Evolutionary conservation across 2,797 vertebrate genomes (phyloP).

Genomic region (Apogon hyalosoma): DNA sequence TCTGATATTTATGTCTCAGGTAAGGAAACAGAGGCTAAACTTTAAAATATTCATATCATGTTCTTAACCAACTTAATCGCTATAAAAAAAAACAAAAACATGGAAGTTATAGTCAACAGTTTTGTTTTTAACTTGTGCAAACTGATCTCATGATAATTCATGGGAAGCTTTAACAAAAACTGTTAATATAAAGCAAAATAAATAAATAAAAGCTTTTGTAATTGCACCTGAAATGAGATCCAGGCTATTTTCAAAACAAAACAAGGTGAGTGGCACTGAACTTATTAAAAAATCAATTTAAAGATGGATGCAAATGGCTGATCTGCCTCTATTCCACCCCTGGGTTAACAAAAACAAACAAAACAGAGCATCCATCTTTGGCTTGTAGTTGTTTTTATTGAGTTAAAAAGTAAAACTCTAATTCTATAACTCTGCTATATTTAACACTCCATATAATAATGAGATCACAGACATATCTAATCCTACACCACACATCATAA

Average conservation of each 20-base stretch:
- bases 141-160: constrained; percentile 4
- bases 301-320: neutral
- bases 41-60: no score
- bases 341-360: no score
- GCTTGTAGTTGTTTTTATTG: no score
- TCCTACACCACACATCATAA: constrained; percentile 11
- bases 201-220: neutral
- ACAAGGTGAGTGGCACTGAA: constrained; percentile 18
- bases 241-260: constrained; percentile 24
- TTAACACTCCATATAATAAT: constrained; percentile 10
- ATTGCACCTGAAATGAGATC: constrained; percentile 30
- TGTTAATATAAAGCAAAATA: neutral
- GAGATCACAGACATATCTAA: constrained; percentile 21
- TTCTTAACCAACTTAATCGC: neutral
- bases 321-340: neutral
- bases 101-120: neutral
- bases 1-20: no score
- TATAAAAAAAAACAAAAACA: neutral
- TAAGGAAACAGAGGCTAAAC: no score
- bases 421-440: neutral
- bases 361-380: no score
- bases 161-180: neutral
- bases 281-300: constrained; percentile 24
- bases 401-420: no score
- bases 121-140: constrained; percentile 1